phyloP scores from a whole-genome alignment of 92 coral and sea anemone species.

The Umimayanthus kanabou region DNA sequence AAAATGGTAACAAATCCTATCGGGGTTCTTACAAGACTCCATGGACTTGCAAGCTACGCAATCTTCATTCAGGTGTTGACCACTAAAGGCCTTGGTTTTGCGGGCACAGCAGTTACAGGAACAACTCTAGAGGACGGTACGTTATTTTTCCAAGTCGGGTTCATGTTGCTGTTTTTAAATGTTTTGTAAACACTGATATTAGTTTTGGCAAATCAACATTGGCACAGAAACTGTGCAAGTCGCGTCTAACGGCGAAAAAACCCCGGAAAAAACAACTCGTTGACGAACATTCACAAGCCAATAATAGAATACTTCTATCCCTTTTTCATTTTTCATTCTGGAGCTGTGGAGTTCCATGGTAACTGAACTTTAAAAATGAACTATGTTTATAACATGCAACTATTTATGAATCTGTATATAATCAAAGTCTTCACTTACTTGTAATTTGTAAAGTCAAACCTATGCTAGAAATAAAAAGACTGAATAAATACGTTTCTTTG shows the following conservation, averaged over 20 bases:
- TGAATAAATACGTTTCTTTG: neutral
- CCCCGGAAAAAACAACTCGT: no score
- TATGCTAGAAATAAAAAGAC: neutral
- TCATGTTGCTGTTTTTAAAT: neutral
- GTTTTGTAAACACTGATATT: neutral
- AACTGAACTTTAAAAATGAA: no score
- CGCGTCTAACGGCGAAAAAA: neutral
- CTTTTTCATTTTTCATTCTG: neutral
- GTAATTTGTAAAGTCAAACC: neutral
- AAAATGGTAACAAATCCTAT: neutral
- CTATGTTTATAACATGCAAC: neutral
- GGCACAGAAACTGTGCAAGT: neutral
- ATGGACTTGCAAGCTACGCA: slow-evolving; percentile 24
- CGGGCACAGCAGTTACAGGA: neutral
- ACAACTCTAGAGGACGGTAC: slow-evolving; percentile 19
- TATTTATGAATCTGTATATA: no score
- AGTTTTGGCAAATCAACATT: neutral
- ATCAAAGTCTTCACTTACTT: no score
- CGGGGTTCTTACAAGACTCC: slow-evolving; percentile 5
- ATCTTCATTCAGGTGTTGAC: slow-evolving; percentile 21
- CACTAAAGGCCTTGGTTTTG: slow-evolving; percentile 28
- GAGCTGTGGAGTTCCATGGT: neutral
- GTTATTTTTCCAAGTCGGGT: neutral
- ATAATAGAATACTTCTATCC: neutral
- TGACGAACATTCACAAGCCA: neutral